Conservation (phyloP, 1,140 invertebrate species). For the Ridgeia piscesae region DNA sequence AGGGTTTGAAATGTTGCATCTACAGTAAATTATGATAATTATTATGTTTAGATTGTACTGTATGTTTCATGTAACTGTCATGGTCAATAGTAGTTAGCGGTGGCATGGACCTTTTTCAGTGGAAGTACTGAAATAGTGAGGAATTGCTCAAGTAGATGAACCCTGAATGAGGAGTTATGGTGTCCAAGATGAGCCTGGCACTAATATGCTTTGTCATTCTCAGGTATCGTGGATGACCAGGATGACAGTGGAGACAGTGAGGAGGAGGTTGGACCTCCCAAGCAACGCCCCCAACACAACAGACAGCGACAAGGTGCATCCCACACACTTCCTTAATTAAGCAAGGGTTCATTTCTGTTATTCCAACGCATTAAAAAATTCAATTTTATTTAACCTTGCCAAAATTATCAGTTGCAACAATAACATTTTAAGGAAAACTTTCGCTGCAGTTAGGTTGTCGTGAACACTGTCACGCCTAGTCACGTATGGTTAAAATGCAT, state of each 20-base stretch:
- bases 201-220: not conserved
- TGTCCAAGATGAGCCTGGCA: not conserved
- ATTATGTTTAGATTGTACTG: too few species aligned
- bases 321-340: not conserved
- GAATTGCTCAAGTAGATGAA: too few species aligned
- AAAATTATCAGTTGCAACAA: not conserved
- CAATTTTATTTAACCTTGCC: not conserved
- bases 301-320: constrained; percentile 41
- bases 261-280: constrained; percentile 33
- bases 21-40: too few species aligned
- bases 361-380: not conserved
- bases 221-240: constrained; percentile 34
- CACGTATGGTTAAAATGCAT: too few species aligned
- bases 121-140: too few species aligned
- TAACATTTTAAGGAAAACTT: not conserved
- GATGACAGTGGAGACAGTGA: constrained; percentile 42
- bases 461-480: too few species aligned
- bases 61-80: too few species aligned
- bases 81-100: too few species aligned
- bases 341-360: not conserved
- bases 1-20: too few species aligned
- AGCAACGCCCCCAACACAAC: constrained; percentile 34
- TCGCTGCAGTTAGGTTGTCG: too few species aligned
- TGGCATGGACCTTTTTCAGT: too few species aligned
- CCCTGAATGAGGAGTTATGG: too few species aligned